These are phyloP conservation scores for Pandemis corylana DNA, from an alignment of 2,888 invertebrate genomes.

Conservation along the genomic window DNA sequence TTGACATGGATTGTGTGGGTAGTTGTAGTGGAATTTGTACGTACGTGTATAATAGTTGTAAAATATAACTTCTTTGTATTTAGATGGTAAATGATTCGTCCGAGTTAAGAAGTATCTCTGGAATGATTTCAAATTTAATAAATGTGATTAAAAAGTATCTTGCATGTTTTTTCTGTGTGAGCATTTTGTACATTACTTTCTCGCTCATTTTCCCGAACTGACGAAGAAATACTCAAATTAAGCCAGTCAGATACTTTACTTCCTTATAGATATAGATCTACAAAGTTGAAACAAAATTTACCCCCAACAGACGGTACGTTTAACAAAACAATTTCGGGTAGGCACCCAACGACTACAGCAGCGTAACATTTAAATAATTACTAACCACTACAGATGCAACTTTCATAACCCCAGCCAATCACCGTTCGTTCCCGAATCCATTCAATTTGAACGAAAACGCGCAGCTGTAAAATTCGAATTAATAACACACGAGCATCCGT, in stretches of 20 bases:
- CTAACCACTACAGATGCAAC: constrained; percentile 10
- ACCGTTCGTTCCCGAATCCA: constrained; percentile 14
- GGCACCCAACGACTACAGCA: neutral
- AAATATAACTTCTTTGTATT: neutral
- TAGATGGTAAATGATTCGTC: too few relatives aligned
- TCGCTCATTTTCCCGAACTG: too few relatives aligned
- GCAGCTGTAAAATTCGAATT: constrained; percentile 53
- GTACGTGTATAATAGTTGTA: neutral
- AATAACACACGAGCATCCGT: constrained; percentile 51
- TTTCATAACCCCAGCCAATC: constrained; percentile 1
- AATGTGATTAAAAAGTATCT: too few relatives aligned
- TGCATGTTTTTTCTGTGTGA: too few relatives aligned
- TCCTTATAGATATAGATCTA: neutral
- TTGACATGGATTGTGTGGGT: neutral
- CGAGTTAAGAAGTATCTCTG: too few relatives aligned
- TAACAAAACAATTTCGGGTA: neutral
- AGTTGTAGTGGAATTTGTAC: neutral
- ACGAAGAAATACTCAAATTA: too few relatives aligned
- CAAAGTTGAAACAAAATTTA: constrained; percentile 1
- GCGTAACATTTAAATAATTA: constrained; percentile 6
- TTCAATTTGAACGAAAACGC: constrained; percentile 38
- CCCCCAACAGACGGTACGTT: neutral
- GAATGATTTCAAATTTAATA: too few relatives aligned
- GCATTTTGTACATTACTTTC: too few relatives aligned
- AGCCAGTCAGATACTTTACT: neutral